Evolutionary conservation across 2,113 vertebrate genomes (phyloP).

Genomic region (Rhabdomys dilectus): DNA sequence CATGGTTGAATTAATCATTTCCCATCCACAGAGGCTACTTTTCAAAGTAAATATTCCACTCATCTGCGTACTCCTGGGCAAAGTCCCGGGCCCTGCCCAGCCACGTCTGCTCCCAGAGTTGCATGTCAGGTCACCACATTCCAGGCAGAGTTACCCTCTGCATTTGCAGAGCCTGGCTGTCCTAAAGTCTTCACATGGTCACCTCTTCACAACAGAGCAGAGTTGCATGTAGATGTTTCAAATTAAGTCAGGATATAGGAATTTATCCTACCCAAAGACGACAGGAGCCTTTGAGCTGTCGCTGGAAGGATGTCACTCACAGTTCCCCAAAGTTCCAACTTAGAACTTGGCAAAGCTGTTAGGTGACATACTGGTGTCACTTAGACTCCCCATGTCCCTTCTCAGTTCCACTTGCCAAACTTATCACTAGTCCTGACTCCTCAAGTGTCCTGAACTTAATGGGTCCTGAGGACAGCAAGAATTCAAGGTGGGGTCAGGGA

Average conservation of each 20-base stretch:
- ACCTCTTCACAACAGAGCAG: constrained; percentile 18
- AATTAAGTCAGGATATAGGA: constrained; percentile 77
- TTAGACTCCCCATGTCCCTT: background rate
- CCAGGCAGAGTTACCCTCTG: constrained; percentile 10
- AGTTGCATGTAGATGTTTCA: constrained; percentile 58
- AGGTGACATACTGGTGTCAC: background rate
- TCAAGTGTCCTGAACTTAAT: background rate
- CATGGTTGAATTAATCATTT: constrained; percentile 80
- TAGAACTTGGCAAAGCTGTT: constrained; percentile 42
- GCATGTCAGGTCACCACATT: constrained; percentile 47
- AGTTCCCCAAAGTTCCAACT: constrained; percentile 49
- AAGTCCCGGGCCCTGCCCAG: constrained; percentile 58
- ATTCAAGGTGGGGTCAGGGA: background rate
- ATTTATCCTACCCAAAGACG: constrained; percentile 53
- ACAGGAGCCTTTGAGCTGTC: constrained; percentile 69
- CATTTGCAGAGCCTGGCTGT: background rate
- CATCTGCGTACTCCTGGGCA: constrained; percentile 69
- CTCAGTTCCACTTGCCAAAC: background rate
- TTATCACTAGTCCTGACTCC: background rate
- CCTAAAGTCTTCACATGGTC: background rate
- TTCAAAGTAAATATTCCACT: constrained; percentile 79
- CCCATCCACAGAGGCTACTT: constrained; percentile 64
- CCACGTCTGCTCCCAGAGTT: constrained; percentile 59
- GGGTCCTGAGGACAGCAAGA: background rate
- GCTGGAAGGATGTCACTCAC: constrained; percentile 20